Evolutionary conservation across 1,140 invertebrate genomes (phyloP).

Genomic region (Cepaea nemoralis): DNA sequence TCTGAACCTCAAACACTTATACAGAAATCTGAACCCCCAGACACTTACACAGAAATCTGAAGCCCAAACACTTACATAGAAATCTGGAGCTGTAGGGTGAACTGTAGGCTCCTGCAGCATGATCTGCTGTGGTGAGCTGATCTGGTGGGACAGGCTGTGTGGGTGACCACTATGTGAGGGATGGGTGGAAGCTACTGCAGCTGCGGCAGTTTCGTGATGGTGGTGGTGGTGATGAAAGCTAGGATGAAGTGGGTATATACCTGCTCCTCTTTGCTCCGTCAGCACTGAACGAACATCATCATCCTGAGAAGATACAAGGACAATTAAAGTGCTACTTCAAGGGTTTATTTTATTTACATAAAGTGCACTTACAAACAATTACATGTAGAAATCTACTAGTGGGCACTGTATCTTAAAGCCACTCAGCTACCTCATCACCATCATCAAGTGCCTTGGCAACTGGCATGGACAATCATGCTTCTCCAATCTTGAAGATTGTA

Average conservation of each 20-base stretch:
- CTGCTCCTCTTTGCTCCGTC: slow-evolving; percentile 53
- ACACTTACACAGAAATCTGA: slow-evolving; percentile 66
- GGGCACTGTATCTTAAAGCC: too few relatives aligned
- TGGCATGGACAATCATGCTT: too few relatives aligned
- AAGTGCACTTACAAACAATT: too few relatives aligned
- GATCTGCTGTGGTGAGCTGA: slow-evolving; percentile 62
- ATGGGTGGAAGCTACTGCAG: slow-evolving; percentile 65
- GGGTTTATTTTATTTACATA: too few relatives aligned
- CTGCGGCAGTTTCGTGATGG: slow-evolving; percentile 55
- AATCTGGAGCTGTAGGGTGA: slow-evolving; percentile 67
- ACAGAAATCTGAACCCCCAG: slow-evolving; percentile 61
- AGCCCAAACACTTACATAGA: slow-evolving; percentile 65
- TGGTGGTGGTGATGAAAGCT: slow-evolving; percentile 46
- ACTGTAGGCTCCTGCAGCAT: slow-evolving; percentile 69
- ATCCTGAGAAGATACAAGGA: slow-evolving; percentile 43
- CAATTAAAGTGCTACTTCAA: too few relatives aligned
- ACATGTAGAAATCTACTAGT: too few relatives aligned
- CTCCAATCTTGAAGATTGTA: too few relatives aligned
- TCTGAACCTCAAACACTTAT: too few relatives aligned
- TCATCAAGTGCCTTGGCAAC: too few relatives aligned
- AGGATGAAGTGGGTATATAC: slow-evolving; percentile 51
- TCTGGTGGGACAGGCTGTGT: slow-evolving; percentile 42
- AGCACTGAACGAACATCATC: slow-evolving; percentile 61
- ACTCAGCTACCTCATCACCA: too few relatives aligned
- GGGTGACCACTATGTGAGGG: slow-evolving; percentile 59